A percentile compares a stretch with the other conserved stretches of the same genome.
phyloP scores from a whole-genome alignment of 1,140 invertebrate genomes.

The Cydia amplana region DNA sequence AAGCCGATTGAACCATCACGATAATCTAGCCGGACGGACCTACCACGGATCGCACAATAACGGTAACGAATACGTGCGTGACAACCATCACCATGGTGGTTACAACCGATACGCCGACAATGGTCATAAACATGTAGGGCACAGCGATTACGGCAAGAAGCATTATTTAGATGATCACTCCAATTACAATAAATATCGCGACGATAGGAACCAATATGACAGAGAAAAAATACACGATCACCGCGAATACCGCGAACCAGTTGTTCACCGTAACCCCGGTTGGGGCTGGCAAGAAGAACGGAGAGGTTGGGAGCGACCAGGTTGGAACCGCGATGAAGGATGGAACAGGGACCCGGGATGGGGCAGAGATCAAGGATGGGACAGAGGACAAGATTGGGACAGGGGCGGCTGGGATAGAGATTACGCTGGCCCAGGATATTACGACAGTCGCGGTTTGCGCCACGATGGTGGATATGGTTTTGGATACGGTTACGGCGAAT shows the following conservation, averaged over 20 bases:
- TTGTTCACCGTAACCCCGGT: conserved; percentile 48
- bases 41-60: conserved; percentile 77
- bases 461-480: conserved; percentile 67
- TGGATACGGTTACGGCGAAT: conserved; percentile 75
- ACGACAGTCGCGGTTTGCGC: conserved; percentile 59
- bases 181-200: conserved; percentile 70
- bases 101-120: conserved; percentile 78
- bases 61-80: conserved; percentile 60
- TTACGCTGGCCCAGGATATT: conserved; percentile 63
- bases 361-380: conserved; percentile 35
- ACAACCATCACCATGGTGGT: conserved; percentile 71
- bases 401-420: conserved; percentile 53
- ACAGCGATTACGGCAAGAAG: conserved; percentile 77
- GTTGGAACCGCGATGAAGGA: conserved; percentile 49
- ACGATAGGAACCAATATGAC: conserved; percentile 66
- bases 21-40: conserved; percentile 72
- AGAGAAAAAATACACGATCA: conserved; percentile 62
- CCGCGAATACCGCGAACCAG: conserved; percentile 57
- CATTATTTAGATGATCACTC: conserved; percentile 77
- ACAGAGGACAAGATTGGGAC: conserved; percentile 40
- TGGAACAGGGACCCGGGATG: conserved; percentile 39
- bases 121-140: conserved; percentile 69
- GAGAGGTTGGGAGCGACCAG: conserved; percentile 56
- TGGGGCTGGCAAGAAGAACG: conserved; percentile 59
- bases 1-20: conserved; percentile 71